Base-by-base conservation (phyloP, 2,888 invertebrate genomes). In the Orthosia cruda region DNA sequence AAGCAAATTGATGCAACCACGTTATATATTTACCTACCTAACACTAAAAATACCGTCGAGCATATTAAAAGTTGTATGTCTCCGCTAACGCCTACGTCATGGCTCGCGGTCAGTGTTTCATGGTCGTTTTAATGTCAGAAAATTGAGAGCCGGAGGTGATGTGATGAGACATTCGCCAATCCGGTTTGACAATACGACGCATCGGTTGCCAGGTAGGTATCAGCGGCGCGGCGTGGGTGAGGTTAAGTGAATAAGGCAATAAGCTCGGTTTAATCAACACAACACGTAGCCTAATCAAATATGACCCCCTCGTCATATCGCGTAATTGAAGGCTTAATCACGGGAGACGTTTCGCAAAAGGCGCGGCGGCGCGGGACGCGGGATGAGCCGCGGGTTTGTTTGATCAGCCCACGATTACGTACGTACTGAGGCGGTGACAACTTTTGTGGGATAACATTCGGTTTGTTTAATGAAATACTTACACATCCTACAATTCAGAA, bases 261-360 rank as follows among this genome's bases (percentile, higher is more conserved):
- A 95, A 95, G 94, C 94, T 96, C 92, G 92, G 94, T 96, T 96
- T 96, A 96, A 96, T 96, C 95, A 95, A 96, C 95, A 95, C 94
- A 95, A 95, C 95, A 94, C 93, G 94, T 94, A 94, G 93, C 93
- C 94, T 96, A 96, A 96, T 96, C 96, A 96, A 96, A 96, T 96
- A 96, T 96, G 95, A 95, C 94, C 94, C 96, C 93, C 94, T 94
- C 94, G 94, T 94, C 94, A 95, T 95, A 95, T 94, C 92, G 93
- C 91, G 95, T 96, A 96, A 96, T 95, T 95, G 95, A 96, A 96
- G 94, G 93, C 94, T 95, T 95, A 96, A 96, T 96, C 95, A 96
- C 92, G 91, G 92, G 92, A 95, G 95, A 95, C 93, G 93, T 94
- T 92, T 90, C 92, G 90, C 91, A 92, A 91, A 89, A 90, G 85